Evolutionary conservation across 2,797 vertebrate genomes (phyloP).

Genomic region (Eutrigla gurnardus): DNA sequence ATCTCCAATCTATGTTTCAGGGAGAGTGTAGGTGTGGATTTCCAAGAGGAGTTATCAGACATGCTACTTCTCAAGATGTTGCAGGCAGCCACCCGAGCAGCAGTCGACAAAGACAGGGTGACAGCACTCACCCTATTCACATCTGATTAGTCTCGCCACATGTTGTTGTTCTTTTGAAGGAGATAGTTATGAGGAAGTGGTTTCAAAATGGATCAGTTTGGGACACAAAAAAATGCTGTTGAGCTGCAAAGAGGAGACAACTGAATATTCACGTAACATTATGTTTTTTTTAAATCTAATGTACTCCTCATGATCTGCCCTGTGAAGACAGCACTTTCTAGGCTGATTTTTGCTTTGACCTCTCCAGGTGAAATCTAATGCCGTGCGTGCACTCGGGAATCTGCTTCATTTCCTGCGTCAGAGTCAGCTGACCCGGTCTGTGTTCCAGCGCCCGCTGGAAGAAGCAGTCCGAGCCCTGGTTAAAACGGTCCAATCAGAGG

Average conservation of each 20-base stretch:
- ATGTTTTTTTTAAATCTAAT: too few relatives aligned
- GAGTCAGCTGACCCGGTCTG: conserved; percentile 87
- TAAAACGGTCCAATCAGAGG: conserved; percentile 91
- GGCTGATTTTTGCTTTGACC: background rate
- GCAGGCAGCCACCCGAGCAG: conserved; percentile 88
- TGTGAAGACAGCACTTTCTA: background rate
- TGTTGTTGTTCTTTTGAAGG: background rate
- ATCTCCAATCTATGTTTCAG: conserved; percentile 71
- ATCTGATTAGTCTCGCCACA: background rate
- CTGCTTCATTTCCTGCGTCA: conserved; percentile 93
- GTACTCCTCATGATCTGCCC: background rate
- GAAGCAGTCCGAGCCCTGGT: conserved; percentile 91
- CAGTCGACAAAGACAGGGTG: conserved; percentile 95
- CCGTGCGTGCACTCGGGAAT: conserved; percentile 94
- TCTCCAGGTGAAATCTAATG: conserved; percentile 93
- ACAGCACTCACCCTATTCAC: background rate
- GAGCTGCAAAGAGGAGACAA: background rate
- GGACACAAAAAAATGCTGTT: background rate
- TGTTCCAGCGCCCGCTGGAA: conserved; percentile 88
- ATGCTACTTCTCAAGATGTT: conserved; percentile 95
- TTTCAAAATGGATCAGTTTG: background rate
- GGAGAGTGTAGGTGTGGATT: conserved; percentile 89
- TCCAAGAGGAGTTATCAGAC: conserved; percentile 95
- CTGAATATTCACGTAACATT: background rate
- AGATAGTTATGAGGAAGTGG: background rate